Evolutionary conservation across 2,888 invertebrate species (phyloP).

Genomic region (Parnassius mnemosyne): DNA sequence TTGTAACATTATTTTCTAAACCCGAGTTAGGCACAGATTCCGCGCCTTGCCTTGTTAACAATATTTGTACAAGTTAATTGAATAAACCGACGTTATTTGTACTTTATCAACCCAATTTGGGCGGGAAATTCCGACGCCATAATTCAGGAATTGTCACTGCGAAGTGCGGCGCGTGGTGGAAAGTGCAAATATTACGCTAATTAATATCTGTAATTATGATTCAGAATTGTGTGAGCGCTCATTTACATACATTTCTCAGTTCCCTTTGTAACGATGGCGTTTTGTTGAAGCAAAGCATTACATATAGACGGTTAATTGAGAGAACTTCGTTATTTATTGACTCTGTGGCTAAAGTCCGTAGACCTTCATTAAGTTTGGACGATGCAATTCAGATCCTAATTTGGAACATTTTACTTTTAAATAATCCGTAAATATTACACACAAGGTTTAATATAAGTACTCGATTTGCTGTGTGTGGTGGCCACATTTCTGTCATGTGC

Average conservation of each 20-base stretch:
- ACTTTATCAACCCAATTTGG: constrained; percentile 3
- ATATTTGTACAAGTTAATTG: constrained; percentile 6
- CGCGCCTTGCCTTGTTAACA: constrained; percentile 2
- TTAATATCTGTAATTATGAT: constrained; percentile 19
- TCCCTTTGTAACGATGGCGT: constrained; percentile 10
- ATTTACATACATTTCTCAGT: constrained; percentile 6
- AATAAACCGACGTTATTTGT: constrained; percentile 9
- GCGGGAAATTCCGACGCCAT: constrained; percentile 9
- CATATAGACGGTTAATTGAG: constrained; percentile 1
- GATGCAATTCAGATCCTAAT: too few species aligned
- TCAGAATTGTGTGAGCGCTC: constrained; percentile 15
- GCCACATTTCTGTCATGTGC: too few species aligned
- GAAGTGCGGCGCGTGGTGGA: neutral
- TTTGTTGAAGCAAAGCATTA: constrained; percentile 5
- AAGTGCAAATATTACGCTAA: constrained; percentile 16
- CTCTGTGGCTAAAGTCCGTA: too few species aligned
- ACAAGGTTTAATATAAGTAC: too few species aligned
- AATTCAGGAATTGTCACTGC: constrained; percentile 19
- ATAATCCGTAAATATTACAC: too few species aligned
- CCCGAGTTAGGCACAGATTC: neutral
- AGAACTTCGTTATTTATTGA: neutral
- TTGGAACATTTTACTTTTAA: too few species aligned
- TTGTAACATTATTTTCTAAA: too few species aligned
- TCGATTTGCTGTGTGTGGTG: too few species aligned
- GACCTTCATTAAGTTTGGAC: too few species aligned